Conservation (phyloP, 2,797 vertebrate species). For the Merluccius polli region DNA sequence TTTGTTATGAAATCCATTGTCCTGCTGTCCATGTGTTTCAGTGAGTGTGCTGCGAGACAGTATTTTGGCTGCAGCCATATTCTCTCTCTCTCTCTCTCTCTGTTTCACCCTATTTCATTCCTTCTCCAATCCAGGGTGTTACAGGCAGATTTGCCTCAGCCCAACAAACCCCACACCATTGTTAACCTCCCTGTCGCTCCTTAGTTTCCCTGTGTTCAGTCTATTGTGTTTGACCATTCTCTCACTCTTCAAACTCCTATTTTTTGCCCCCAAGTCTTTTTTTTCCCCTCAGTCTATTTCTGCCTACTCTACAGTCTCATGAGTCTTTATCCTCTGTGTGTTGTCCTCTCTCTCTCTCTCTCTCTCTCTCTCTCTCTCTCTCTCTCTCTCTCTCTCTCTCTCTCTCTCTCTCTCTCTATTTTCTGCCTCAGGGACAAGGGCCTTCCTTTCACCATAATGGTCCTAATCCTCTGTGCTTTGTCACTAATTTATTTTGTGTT, state of each 20-base stretch:
- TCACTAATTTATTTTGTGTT: constrained; percentile 28
- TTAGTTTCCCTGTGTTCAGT: neutral
- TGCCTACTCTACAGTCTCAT: neutral
- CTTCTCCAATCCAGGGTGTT: neutral
- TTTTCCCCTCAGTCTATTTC: no score
- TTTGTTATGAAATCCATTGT: neutral
- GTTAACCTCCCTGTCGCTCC: neutral
- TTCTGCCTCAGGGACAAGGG: constrained; percentile 19
- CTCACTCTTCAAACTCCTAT: neutral
- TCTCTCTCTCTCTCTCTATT: constrained; percentile 19
- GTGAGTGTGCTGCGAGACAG: neutral
- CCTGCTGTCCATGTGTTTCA: neutral
- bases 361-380: constrained; percentile 3
- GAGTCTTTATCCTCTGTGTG: neutral
- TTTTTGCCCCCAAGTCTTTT: neutral
- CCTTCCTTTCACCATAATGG: constrained; percentile 42
- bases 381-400: neutral
- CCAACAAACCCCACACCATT: neutral
- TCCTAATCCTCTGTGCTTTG: constrained; percentile 53
- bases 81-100: neutral
- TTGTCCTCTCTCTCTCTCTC: neutral
- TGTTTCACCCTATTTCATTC: neutral
- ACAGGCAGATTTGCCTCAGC: neutral
- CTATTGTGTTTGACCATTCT: neutral
- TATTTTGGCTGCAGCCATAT: no score